Evolutionary conservation across 2,797 vertebrate genomes (phyloP), one percentile per base, ranked within the genome.

Genomic region (Leptatherina wallacei): DNA sequence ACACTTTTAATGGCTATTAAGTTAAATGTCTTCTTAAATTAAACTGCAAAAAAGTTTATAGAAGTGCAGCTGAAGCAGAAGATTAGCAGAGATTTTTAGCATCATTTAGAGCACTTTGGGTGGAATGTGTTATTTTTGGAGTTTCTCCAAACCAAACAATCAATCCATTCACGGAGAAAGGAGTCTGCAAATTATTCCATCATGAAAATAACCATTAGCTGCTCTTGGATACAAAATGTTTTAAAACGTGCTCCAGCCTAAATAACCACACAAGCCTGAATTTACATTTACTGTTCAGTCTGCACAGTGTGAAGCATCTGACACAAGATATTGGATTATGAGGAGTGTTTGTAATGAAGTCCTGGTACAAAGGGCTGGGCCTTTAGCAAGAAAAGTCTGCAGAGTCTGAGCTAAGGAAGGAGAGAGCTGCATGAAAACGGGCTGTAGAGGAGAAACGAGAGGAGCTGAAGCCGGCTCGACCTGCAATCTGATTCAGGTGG

Each of bases 401-500:
- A 58, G 47, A 69, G 27, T 65, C 35, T 24, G 6, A 83, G 58
- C 3, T 9, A 3, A 56, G 36, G 44, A 44, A 30, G 33, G 49
- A 56, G 30, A 61, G 40, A 59, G 35, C 32, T 52, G 52, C 24
- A 58, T 52, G 51, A 54, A 73, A 61, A 55, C 36, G 67, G 62
- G 61, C 62, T 27, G 16, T 16, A 75, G 42, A 70, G 30, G 63
- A 33, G 32, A 38, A 0, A 55, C n/a, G 29, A 73, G 49, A 67
- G 1, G 40, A 57, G 32, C 27, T 52, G 16, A 42, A 71, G 30
- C 55, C 55, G 2, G 38, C 61, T 71, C 54, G 16, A 57, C 47
- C 36, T 33, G 62, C 61, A 57, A 64, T 16, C 62, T 65, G 58
- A 73, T 62, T 75, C 47, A 12, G 35, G 38, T 27, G 52, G 5